phyloP scores from a whole-genome alignment of 2,113 vertebrate genomes.

The Carlito syrichta region DNA sequence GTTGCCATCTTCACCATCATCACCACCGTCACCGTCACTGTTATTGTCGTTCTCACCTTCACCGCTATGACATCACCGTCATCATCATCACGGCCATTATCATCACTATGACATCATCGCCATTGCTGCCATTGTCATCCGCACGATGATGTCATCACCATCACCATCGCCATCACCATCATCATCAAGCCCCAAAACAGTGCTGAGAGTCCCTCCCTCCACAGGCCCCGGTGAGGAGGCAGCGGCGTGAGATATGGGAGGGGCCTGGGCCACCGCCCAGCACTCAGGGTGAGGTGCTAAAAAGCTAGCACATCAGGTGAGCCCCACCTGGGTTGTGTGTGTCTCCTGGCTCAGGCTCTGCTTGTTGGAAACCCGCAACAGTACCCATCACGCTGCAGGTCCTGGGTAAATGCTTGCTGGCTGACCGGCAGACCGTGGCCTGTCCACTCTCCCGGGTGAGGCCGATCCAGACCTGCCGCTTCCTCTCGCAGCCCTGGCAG shows the following conservation, averaged over 20 bases:
- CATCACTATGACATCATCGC: neutral
- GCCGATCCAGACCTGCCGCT: neutral
- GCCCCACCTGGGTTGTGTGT: neutral
- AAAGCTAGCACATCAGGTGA: neutral
- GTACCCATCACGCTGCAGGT: rapidly evolving
- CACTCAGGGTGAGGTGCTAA: neutral
- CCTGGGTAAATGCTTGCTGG: neutral
- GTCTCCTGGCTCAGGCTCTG: neutral
- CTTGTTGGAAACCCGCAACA: neutral
- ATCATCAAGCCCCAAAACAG: neutral
- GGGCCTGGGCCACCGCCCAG: neutral
- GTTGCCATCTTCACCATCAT: rapidly evolving
- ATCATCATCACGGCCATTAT: rapidly evolving
- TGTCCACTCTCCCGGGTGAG: neutral
- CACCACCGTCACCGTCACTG: rapidly evolving
- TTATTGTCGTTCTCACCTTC: rapidly evolving
- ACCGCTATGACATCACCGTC: rapidly evolving
- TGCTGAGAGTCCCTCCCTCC: too few species aligned
- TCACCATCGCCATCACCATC: neutral
- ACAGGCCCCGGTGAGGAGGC: neutral
- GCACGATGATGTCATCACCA: rapidly evolving
- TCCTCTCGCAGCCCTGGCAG: neutral
- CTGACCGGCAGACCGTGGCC: neutral
- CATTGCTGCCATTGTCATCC: rapidly evolving
- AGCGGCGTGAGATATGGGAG: rapidly evolving